These are phyloP conservation scores for Aepyceros melampus DNA, from an alignment of 2,113 vertebrate genomes.

Conservation along the genomic window DNA sequence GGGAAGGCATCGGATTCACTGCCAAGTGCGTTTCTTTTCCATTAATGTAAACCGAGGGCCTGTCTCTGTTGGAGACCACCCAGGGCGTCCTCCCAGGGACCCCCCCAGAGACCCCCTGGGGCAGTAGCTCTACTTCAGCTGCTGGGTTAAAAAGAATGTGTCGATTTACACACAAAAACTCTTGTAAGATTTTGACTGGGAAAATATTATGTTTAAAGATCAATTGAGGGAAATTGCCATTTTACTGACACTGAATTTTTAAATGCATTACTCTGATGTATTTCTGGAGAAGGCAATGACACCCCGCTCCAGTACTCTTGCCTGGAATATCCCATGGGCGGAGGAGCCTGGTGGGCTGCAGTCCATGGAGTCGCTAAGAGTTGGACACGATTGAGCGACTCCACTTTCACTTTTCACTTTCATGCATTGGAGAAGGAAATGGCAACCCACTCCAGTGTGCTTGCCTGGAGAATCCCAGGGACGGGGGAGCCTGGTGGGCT, in stretches of 20 bases:
- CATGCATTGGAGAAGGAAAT: too few relatives aligned
- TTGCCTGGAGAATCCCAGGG: too few relatives aligned
- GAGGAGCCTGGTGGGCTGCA: too few relatives aligned
- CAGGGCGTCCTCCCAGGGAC: neutral
- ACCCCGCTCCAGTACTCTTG: too few relatives aligned
- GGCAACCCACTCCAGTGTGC: too few relatives aligned
- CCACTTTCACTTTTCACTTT: too few relatives aligned
- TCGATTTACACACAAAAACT: neutral
- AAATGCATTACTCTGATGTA: neutral
- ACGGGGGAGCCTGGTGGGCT: too few relatives aligned
- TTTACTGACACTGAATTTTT: neutral
- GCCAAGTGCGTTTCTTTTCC: neutral
- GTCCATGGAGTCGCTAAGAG: too few relatives aligned
- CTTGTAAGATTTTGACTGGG: neutral
- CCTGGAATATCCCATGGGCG: too few relatives aligned
- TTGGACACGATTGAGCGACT: fast-evolving
- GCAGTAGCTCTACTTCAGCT: neutral
- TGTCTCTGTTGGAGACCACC: neutral
- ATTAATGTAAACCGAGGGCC: neutral
- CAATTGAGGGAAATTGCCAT: neutral
- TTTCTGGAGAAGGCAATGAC: too few relatives aligned
- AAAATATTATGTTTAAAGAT: neutral
- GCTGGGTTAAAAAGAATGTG: neutral
- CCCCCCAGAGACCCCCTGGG: neutral
- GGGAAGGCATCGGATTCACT: neutral